These are phyloP conservation scores for Hippocampus guttulatus DNA, from an alignment of 2,113 vertebrate species.

Conservation along the genomic window DNA sequence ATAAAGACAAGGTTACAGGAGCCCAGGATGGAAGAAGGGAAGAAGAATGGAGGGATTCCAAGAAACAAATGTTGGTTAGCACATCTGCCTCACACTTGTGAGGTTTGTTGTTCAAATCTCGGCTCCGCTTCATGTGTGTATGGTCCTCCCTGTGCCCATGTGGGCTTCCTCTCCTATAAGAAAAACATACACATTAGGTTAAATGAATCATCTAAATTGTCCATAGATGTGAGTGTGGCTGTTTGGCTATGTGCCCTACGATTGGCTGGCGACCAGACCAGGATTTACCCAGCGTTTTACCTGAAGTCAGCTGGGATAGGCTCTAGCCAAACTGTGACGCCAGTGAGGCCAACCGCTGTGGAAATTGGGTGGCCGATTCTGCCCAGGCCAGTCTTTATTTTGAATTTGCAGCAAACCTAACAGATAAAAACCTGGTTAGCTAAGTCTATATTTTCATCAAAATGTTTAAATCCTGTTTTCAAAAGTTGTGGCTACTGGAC, in stretches of 20 bases:
- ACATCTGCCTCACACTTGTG: background rate
- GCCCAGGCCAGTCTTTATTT: background rate
- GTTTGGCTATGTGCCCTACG: background rate
- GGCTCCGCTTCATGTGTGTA: background rate
- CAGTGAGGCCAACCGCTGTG: background rate
- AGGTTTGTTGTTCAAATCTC: background rate
- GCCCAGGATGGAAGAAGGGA: background rate
- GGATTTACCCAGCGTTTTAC: background rate
- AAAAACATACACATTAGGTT: background rate
- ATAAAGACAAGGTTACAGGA: constrained; percentile 5
- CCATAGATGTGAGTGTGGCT: background rate
- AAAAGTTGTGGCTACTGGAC: background rate
- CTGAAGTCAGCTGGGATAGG: background rate
- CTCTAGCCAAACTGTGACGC: background rate
- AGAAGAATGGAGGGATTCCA: background rate
- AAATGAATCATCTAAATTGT: background rate
- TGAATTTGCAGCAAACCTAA: background rate
- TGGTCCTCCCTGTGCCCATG: background rate
- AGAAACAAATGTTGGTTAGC: background rate
- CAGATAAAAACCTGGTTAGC: background rate
- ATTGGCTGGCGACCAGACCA: background rate
- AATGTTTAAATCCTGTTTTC: background rate
- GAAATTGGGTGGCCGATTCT: background rate
- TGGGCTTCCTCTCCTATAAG: background rate
- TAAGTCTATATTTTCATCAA: background rate